Conservation (phyloP, 2,888 invertebrate genomes). For the Nemurella pictetii region DNA sequence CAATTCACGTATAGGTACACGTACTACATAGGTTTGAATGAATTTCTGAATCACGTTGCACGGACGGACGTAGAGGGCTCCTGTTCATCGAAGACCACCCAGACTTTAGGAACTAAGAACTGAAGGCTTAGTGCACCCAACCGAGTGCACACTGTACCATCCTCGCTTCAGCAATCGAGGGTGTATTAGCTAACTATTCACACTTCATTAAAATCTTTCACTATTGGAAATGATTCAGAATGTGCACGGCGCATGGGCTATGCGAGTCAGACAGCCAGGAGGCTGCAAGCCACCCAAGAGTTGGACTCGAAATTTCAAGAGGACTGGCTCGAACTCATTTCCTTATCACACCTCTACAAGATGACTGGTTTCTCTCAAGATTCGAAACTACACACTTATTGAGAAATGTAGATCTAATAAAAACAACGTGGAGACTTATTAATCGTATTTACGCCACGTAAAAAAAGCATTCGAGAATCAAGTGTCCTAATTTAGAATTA, state of each 20-base stretch:
- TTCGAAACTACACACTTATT: not conserved
- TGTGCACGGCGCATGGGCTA: not conserved
- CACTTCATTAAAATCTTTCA: conserved; percentile 36
- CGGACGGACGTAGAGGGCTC: not conserved
- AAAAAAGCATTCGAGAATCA: not conserved
- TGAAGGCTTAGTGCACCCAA: not conserved
- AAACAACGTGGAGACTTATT: not conserved
- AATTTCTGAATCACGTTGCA: not conserved
- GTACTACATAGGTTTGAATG: not conserved
- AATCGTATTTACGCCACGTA: not conserved
- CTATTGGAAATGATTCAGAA: not conserved
- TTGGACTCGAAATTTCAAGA: not conserved
- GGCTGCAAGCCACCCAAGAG: conserved; percentile 15
- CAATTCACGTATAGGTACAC: conserved; percentile 9
- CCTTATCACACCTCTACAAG: conserved; percentile 10
- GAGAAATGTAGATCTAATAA: not conserved
- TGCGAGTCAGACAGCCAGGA: not conserved
- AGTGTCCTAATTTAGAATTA: not conserved
- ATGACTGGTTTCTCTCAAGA: not conserved
- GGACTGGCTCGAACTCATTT: not conserved
- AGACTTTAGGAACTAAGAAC: not conserved
- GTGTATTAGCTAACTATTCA: conserved; percentile 32
- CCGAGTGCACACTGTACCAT: conserved; percentile 8
- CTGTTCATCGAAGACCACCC: conserved; percentile 16
- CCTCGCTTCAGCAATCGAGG: not conserved